phyloP scores from a whole-genome alignment of 2,113 vertebrate species.

The Strigops habroptila region DNA sequence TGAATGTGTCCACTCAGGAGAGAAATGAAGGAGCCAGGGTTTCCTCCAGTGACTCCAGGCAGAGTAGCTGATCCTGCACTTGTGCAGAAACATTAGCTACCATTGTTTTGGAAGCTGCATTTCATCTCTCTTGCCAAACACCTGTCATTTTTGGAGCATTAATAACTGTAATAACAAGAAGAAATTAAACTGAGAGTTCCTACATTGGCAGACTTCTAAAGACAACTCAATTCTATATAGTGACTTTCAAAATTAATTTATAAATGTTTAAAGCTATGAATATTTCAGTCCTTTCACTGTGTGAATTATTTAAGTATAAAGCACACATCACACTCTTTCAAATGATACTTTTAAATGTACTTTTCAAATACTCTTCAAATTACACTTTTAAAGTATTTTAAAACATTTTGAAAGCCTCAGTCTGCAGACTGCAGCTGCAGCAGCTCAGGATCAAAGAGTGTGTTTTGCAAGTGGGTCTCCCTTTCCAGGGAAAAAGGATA shows the following conservation, averaged over 20 bases:
- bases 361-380: not conserved
- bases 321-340: not conserved
- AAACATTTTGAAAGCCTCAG: not conserved
- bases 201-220: slow-evolving; percentile 18
- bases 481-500: not conserved
- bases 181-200: not conserved
- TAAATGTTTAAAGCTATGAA: slow-evolving; percentile 53
- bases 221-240: not conserved
- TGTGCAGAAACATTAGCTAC: not conserved
- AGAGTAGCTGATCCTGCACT: not conserved
- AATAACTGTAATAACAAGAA: slow-evolving; percentile 40
- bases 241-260: slow-evolving; percentile 38
- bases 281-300: slow-evolving; percentile 30
- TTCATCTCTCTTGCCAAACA: slow-evolving; percentile 9
- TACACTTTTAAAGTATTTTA: not conserved
- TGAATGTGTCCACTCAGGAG: not conserved
- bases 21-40: not conserved
- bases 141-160: slow-evolving; percentile 17
- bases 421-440: not conserved
- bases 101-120: not conserved
- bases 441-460: not conserved
- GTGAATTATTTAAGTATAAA: slow-evolving; percentile 52
- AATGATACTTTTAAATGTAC: not conserved
- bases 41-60: not conserved
- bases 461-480: not conserved